phyloP scores from a whole-genome alignment of 1,140 invertebrate species.

The Diorhabda sublineata region DNA sequence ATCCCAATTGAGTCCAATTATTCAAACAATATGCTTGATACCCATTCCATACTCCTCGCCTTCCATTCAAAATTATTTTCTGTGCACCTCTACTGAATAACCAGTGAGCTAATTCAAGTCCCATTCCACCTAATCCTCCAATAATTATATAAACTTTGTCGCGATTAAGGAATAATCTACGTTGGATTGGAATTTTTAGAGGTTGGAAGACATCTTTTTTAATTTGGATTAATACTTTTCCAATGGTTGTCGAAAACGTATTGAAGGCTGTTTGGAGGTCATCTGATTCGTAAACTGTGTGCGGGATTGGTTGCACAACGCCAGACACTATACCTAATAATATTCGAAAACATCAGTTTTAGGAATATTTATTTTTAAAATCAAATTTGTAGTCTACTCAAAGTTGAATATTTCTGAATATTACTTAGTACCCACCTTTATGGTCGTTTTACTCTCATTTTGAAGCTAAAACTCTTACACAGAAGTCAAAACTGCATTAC shows the following conservation, averaged over 20 bases:
- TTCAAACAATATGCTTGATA: conserved; percentile 81
- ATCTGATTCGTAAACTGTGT: conserved; percentile 73
- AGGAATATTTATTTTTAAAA: too few relatives aligned
- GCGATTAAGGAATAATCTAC: conserved; percentile 80
- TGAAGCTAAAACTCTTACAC: too few relatives aligned
- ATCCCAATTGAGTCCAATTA: conserved; percentile 60
- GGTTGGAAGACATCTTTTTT: conserved; percentile 65
- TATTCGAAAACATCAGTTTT: too few relatives aligned
- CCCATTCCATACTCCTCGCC: conserved; percentile 78
- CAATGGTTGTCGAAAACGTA: conserved; percentile 95
- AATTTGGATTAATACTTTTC: conserved; percentile 89
- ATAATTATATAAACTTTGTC: conserved; percentile 82
- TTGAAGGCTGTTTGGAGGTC: conserved; percentile 88
- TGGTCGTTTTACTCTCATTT: too few relatives aligned
- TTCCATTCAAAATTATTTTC: conserved; percentile 81
- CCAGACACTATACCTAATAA: conserved; percentile 66
- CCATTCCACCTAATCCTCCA: conserved; percentile 91
- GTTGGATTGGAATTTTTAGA: conserved; percentile 52
- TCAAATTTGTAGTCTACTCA: too few relatives aligned
- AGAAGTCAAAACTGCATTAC: too few relatives aligned
- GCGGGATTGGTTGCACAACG: conserved; percentile 76
- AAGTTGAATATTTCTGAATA: too few relatives aligned
- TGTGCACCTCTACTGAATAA: conserved; percentile 79
- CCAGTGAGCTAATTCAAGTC: conserved; percentile 90
- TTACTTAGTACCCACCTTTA: too few relatives aligned